Percentiles rank a stretch among this genome's conserved stretches.
Conservation (phyloP, 2,797 vertebrate genomes). For the Meriones psammophilus region DNA sequence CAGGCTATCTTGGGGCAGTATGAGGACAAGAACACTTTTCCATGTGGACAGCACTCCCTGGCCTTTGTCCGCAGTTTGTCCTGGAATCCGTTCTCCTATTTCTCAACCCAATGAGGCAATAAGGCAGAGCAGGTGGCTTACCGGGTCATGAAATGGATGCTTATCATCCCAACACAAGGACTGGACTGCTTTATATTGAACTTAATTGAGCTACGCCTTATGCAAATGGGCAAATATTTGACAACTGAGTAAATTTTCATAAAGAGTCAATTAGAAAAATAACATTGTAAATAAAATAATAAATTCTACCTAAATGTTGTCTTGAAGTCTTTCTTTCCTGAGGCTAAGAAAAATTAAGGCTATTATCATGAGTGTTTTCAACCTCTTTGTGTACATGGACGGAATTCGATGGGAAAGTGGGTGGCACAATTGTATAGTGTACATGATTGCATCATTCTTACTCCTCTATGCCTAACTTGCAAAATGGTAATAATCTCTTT, state of each 20-base stretch:
- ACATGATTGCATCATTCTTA: background rate
- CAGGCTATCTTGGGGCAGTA: background rate
- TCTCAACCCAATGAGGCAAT: conserved; percentile 69
- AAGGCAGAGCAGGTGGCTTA: background rate
- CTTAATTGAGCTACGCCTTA: background rate
- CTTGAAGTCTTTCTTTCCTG: background rate
- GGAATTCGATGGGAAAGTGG: background rate
- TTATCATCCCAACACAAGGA: background rate
- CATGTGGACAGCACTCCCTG: background rate
- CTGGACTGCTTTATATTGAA: background rate
- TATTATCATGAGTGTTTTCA: background rate
- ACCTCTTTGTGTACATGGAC: background rate
- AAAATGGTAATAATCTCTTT: background rate
- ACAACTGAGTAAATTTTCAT: background rate
- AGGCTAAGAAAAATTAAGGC: background rate
- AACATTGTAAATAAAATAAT: background rate
- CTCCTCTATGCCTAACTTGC: background rate
- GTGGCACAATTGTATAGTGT: fast-evolving
- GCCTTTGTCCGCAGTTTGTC: background rate
- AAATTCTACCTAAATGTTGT: background rate
- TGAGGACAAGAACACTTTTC: background rate
- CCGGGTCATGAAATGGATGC: background rate
- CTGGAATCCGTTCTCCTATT: conserved; percentile 15
- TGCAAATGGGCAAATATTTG: background rate
- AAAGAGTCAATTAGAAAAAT: background rate